phyloP scores from a whole-genome alignment of 2,888 invertebrate genomes.

The Zeuzera pyrina region DNA sequence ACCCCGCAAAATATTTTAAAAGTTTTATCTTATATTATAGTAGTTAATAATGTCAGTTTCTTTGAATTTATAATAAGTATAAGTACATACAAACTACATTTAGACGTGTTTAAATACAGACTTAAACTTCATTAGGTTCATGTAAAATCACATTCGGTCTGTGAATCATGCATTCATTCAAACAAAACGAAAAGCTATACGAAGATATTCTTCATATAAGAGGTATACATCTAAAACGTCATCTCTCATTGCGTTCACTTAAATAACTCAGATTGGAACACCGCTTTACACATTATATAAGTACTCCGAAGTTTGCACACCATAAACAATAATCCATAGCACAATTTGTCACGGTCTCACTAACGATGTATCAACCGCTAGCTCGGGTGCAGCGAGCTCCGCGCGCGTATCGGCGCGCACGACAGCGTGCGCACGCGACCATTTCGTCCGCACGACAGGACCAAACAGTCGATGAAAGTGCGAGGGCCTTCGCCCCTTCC shows the following conservation, averaged over 20 bases:
- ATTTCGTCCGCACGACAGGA: constrained; percentile 60
- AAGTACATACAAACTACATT: too few species aligned
- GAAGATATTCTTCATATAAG: constrained; percentile 43
- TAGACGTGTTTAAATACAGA: too few species aligned
- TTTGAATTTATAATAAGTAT: too few species aligned
- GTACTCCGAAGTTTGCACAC: constrained; percentile 47
- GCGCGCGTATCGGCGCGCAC: constrained; percentile 36
- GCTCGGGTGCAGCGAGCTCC: constrained; percentile 23
- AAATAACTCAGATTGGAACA: constrained; percentile 32
- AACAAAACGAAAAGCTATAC: constrained; percentile 53
- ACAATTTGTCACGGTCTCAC: constrained; percentile 43
- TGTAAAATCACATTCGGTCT: too few species aligned
- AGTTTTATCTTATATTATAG: too few species aligned
- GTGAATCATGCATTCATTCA: constrained; percentile 24
- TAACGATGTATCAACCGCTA: constrained; percentile 17
- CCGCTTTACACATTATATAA: constrained; percentile 39
- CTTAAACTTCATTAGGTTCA: too few species aligned
- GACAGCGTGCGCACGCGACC: constrained; percentile 57
- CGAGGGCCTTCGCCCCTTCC: constrained; percentile 66
- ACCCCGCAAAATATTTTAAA: too few species aligned
- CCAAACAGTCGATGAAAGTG: constrained; percentile 48
- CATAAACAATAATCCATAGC: constrained; percentile 50
- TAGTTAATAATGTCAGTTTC: too few species aligned
- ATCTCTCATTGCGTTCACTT: constrained; percentile 42
- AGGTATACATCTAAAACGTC: constrained; percentile 37